These are phyloP conservation scores for Heliconius melpomene DNA, from an alignment of 1,140 invertebrate species.

Conservation along the genomic window DNA sequence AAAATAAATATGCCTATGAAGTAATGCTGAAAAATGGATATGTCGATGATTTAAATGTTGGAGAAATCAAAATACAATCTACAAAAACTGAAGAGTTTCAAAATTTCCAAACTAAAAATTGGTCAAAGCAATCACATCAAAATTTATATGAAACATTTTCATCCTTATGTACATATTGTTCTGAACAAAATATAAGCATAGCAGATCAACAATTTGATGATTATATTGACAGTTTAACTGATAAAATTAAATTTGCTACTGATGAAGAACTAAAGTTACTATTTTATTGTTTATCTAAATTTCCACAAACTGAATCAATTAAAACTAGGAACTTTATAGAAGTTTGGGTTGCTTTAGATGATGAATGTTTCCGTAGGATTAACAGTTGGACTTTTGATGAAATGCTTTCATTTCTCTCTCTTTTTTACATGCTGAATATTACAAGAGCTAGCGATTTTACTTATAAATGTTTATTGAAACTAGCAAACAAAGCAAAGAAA, in stretches of 20 bases:
- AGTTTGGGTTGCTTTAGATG: constrained; percentile 45
- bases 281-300: constrained; percentile 65
- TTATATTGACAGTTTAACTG: constrained; percentile 75
- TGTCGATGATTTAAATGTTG: constrained; percentile 45
- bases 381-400: constrained; percentile 71
- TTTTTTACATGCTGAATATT: constrained; percentile 78
- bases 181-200: constrained; percentile 64
- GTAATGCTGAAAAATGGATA: constrained; percentile 68
- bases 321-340: constrained; percentile 12
- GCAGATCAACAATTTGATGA: constrained; percentile 70
- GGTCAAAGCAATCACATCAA: constrained; percentile 48
- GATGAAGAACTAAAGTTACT: constrained; percentile 71
- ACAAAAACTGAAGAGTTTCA: constrained; percentile 32
- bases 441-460: constrained; percentile 70
- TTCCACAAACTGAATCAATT: constrained; percentile 67
- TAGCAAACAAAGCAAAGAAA: constrained; percentile 72
- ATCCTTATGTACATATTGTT: constrained; percentile 65
- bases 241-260: constrained; percentile 69
- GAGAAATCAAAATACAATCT: constrained; percentile 16
- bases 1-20: constrained; percentile 69
- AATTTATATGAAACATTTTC: constrained; percentile 69
- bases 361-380: constrained; percentile 76
- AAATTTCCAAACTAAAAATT: constrained; percentile 44
- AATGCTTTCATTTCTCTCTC: constrained; percentile 74
- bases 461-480: constrained; percentile 74